Conservation (phyloP, 1,140 invertebrate species). For the Eupeodes corollae region DNA sequence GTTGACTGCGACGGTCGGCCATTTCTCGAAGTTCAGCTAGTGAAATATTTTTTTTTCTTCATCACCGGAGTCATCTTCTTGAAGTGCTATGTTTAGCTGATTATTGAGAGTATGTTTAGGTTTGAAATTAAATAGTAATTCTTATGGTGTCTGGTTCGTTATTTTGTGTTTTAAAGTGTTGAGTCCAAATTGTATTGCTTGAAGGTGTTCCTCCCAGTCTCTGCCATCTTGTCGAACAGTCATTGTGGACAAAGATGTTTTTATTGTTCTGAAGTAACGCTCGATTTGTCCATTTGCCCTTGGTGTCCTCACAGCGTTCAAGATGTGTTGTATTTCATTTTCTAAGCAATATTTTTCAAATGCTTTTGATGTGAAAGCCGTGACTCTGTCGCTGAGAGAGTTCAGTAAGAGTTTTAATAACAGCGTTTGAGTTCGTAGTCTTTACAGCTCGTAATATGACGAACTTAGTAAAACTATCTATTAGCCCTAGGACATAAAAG, state of each 20-base stretch:
- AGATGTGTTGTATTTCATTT: background rate
- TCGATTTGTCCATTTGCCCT: background rate
- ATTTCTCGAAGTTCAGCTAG: too few relatives aligned
- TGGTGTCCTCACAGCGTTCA: background rate
- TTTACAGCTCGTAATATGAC: background rate
- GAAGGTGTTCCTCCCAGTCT: background rate
- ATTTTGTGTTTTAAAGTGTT: background rate
- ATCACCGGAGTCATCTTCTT: too few relatives aligned
- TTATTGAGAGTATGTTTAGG: too few relatives aligned
- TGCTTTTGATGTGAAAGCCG: conserved; percentile 1
- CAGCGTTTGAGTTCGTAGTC: background rate
- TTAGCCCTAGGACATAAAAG: background rate
- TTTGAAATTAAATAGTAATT: background rate
- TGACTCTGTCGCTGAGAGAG: background rate
- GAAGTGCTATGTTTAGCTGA: too few relatives aligned
- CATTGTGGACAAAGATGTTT: background rate
- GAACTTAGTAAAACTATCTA: conserved; percentile 1
- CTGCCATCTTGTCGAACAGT: background rate
- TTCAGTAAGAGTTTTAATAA: background rate
- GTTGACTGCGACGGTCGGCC: too few relatives aligned
- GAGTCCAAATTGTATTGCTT: background rate
- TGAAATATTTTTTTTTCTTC: too few relatives aligned
- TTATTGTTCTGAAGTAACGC: too few relatives aligned
- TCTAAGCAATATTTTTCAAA: background rate
- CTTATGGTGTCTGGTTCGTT: conserved; percentile 1